A percentile compares a stretch with the other conserved stretches of the same genome.
phyloP scores from a whole-genome alignment of 2,888 invertebrate species.

The Cosmorhoe ocellata region DNA sequence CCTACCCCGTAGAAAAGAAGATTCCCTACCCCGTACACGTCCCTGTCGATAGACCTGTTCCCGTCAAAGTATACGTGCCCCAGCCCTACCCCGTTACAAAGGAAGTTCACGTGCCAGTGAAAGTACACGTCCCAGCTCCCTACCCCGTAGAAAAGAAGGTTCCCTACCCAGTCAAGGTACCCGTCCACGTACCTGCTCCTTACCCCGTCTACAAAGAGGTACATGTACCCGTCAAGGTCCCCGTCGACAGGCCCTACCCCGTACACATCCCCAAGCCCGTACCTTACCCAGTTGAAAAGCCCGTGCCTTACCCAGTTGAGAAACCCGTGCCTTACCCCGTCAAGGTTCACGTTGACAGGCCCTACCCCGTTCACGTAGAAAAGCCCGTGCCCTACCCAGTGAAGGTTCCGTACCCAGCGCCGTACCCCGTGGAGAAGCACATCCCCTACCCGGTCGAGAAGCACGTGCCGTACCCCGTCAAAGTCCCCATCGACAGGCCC shows the following conservation, averaged over 20 bases:
- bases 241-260: constrained; percentile 85
- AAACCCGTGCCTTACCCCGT: constrained; percentile 83
- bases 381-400: constrained; percentile 80
- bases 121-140: constrained; percentile 86
- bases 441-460: constrained; percentile 86
- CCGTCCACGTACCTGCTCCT: constrained; percentile 83
- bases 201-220: constrained; percentile 84
- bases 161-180: constrained; percentile 85
- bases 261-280: constrained; percentile 84
- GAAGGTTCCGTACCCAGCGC: constrained; percentile 86
- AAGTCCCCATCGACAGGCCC: constrained; percentile 84
- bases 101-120: constrained; percentile 85
- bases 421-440: constrained; percentile 83
- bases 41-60: constrained; percentile 76
- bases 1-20: constrained; percentile 86
- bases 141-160: constrained; percentile 86
- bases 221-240: constrained; percentile 84
- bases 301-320: constrained; percentile 70
- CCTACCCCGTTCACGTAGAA: constrained; percentile 73
- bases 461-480: constrained; percentile 85
- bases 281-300: constrained; percentile 84
- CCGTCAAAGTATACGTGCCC: constrained; percentile 81
- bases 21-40: constrained; percentile 81
- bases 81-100: constrained; percentile 84
- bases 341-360: constrained; percentile 84